Evolutionary conservation across 2,113 vertebrate genomes (phyloP).

Genomic region (Barnardius zonarius): DNA sequence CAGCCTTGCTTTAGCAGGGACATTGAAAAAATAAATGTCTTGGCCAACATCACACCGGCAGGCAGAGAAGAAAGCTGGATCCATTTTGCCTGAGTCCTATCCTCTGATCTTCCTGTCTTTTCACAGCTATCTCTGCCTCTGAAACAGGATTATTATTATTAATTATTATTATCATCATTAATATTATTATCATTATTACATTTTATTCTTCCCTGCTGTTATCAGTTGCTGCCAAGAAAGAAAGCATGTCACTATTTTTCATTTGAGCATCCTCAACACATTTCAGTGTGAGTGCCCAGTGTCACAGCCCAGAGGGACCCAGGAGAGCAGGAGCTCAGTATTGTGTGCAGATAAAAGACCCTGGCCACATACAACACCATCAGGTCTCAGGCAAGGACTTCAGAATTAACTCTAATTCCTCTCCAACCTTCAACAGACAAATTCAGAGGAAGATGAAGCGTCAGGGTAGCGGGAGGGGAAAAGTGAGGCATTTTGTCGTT

Average conservation of each 20-base stretch:
- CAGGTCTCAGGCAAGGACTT: neutral
- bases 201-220: neutral
- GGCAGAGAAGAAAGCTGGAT: neutral
- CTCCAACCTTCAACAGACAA: neutral
- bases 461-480: neutral
- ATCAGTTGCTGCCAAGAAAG: neutral
- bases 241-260: neutral
- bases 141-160: neutral
- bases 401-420: neutral
- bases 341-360: neutral
- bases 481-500: constrained; percentile 56
- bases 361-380: neutral
- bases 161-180: neutral
- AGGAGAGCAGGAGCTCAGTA: neutral
- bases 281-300: fast-evolving
- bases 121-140: neutral
- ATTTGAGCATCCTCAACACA: neutral
- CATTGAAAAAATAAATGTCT: neutral
- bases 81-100: neutral
- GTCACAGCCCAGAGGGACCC: neutral
- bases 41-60: neutral
- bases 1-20: neutral
- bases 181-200: neutral
- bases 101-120: neutral
- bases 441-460: neutral